These are phyloP conservation scores for Hyposmocoma kahamanoa DNA, from an alignment of 1,140 invertebrate species.

Conservation along the genomic window DNA sequence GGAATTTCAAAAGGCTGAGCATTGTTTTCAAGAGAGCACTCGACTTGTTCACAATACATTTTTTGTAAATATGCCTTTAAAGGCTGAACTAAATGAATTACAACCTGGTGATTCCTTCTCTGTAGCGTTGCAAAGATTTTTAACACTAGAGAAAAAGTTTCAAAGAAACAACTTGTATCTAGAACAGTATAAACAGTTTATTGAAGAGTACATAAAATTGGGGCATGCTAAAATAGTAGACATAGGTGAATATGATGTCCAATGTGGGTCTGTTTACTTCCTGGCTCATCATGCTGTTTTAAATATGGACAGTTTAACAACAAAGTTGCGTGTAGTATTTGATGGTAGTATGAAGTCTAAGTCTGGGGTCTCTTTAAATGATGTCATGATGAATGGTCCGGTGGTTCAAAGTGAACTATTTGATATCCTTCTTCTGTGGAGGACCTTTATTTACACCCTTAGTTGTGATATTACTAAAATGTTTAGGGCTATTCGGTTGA, in stretches of 20 bases:
- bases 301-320: constrained; percentile 1
- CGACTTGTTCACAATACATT: constrained; percentile 1
- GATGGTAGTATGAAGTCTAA: background rate
- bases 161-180: background rate
- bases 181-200: background rate
- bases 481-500: background rate
- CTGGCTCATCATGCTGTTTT: constrained; percentile 11
- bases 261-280: too few relatives aligned
- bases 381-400: constrained; percentile 2
- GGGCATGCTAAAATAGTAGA: background rate
- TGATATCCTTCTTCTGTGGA: constrained; percentile 3
- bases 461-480: constrained; percentile 4
- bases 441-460: background rate
- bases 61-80: background rate
- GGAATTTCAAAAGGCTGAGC: too few relatives aligned
- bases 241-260: background rate
- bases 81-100: background rate
- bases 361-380: background rate
- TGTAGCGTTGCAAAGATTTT: background rate
- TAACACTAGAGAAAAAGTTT: background rate
- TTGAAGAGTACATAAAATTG: background rate
- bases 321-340: constrained; percentile 4
- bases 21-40: too few relatives aligned
- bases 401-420: constrained; percentile 3
- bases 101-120: background rate